Evolutionary conservation across 2,888 invertebrate species (phyloP).

Genomic region (Acanthosepion pharaonis): DNA sequence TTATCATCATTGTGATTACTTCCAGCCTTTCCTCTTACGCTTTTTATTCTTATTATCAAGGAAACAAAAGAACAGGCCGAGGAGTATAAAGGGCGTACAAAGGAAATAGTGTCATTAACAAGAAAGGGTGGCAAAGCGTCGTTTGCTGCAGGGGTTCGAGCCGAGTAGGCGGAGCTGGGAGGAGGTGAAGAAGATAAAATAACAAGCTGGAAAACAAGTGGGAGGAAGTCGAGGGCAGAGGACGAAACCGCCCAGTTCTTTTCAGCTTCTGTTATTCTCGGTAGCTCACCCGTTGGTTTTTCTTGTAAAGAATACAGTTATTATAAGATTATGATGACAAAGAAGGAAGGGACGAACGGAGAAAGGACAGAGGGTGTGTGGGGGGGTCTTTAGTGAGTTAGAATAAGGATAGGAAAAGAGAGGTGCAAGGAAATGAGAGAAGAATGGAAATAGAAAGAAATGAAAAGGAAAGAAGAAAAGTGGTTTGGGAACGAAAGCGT

Average conservation of each 20-base stretch:
- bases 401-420: too few relatives aligned
- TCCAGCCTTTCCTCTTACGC: background rate
- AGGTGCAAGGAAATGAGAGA: too few relatives aligned
- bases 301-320: background rate
- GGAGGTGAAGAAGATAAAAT: constrained; percentile 22
- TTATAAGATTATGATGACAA: background rate
- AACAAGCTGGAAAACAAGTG: background rate
- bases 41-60: background rate
- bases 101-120: background rate
- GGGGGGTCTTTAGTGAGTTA: background rate
- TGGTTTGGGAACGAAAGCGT: background rate
- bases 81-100: background rate
- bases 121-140: background rate
- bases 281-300: background rate
- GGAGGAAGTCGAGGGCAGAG: background rate
- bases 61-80: background rate
- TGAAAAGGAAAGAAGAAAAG: background rate
- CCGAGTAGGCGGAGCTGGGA: constrained; percentile 21
- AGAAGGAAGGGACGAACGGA: background rate
- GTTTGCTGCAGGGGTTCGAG: background rate
- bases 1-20: background rate
- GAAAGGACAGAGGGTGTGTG: background rate
- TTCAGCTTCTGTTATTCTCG: background rate
- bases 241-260: constrained; percentile 2
- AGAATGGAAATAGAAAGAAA: background rate